Conservation (phyloP, 1,140 invertebrate species). For the Zaprionus capensis region DNA sequence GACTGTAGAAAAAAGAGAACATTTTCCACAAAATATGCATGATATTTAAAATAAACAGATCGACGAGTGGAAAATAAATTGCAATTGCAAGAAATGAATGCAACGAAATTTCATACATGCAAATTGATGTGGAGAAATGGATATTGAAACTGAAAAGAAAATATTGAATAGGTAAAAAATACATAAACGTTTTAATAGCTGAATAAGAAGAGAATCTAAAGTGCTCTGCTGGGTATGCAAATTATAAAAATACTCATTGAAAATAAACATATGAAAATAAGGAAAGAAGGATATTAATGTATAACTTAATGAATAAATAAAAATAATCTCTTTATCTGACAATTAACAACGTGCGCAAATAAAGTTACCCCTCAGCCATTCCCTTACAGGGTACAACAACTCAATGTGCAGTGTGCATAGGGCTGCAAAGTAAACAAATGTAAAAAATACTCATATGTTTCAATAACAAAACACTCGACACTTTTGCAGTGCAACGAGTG, state of each 20-base stretch:
- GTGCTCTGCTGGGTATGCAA: neutral
- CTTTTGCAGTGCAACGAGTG: constrained; percentile 22
- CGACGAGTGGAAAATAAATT: neutral
- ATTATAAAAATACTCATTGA: neutral
- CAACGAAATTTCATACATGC: neutral
- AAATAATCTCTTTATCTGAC: neutral
- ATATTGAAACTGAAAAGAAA: neutral
- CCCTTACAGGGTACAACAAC: constrained; percentile 25
- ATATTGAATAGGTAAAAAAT: constrained; percentile 5
- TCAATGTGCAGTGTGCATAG: constrained; percentile 28
- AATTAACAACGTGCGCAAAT: neutral
- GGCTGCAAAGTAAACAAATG: constrained; percentile 56
- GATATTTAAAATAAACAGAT: neutral
- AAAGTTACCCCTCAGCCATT: neutral
- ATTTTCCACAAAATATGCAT: neutral
- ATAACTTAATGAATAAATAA: no score
- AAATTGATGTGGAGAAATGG: neutral
- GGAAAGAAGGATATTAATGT: neutral
- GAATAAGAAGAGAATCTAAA: neutral
- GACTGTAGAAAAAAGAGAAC: neutral
- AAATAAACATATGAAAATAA: neutral
- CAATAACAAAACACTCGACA: constrained; percentile 82
- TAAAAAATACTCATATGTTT: constrained; percentile 71
- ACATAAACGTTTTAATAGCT: neutral
- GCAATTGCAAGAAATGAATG: neutral